These are phyloP conservation scores for Phylloscopus whistleri DNA, from an alignment of 2,113 vertebrate genomes.

Conservation along the genomic window DNA sequence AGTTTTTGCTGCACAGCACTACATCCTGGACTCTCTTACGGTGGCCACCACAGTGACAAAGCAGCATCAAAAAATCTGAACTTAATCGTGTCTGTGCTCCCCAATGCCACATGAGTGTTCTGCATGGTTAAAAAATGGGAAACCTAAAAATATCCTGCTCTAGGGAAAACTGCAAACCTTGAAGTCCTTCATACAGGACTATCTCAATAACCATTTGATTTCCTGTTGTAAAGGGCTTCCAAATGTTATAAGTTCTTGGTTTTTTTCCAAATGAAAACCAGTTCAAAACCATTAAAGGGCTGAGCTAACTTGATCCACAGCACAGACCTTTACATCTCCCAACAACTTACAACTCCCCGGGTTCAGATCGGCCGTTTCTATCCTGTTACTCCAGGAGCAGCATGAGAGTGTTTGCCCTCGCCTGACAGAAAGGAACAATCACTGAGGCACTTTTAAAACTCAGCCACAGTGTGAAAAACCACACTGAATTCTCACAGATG, in stretches of 20 bases:
- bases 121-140: neutral
- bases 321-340: neutral
- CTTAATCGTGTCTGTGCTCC: neutral
- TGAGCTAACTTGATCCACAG: neutral
- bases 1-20: neutral
- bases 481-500: accelerated
- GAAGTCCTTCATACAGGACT: conserved; percentile 14
- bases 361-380: accelerated
- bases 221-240: conserved; percentile 55
- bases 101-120: neutral
- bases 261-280: conserved; percentile 46
- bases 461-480: neutral
- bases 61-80: neutral
- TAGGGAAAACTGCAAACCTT: conserved; percentile 9
- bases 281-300: conserved; percentile 12
- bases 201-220: conserved; percentile 42
- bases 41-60: neutral
- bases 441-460: neutral
- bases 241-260: conserved; percentile 44
- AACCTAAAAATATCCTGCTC: conserved; percentile 32
- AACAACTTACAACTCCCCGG: neutral
- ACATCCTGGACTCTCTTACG: neutral
- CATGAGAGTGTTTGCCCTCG: neutral
- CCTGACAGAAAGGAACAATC: neutral
- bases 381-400: neutral